These are phyloP conservation scores for Thera obeliscata DNA, from an alignment of 2,888 invertebrate genomes.

Conservation along the genomic window DNA sequence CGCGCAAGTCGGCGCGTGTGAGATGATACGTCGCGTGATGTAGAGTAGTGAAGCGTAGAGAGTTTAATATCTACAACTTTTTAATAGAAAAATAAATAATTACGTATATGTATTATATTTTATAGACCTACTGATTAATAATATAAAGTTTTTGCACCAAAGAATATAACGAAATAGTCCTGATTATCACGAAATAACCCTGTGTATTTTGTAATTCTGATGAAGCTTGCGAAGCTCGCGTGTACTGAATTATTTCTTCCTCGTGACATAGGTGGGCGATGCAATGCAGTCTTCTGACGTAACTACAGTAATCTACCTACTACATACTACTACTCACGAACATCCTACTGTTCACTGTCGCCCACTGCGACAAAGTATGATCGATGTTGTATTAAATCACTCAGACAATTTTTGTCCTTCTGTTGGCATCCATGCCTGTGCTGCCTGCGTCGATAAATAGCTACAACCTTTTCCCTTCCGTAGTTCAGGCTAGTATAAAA, in stretches of 20 bases:
- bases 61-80: too few relatives aligned
- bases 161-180: too few relatives aligned
- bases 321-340: constrained; percentile 16
- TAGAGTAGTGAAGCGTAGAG: too few relatives aligned
- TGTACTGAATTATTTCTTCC: constrained; percentile 29
- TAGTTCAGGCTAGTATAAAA: too few relatives aligned
- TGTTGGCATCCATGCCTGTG: neutral
- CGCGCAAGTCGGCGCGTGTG: too few relatives aligned
- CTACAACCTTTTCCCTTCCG: too few relatives aligned
- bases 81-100: too few relatives aligned
- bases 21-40: too few relatives aligned
- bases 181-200: too few relatives aligned
- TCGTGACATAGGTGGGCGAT: constrained; percentile 39
- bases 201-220: neutral
- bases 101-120: too few relatives aligned
- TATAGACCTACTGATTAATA: too few relatives aligned
- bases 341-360: constrained; percentile 14
- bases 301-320: constrained; percentile 4
- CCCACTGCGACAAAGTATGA: constrained; percentile 4
- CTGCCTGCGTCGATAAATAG: neutral
- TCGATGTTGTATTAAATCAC: neutral
- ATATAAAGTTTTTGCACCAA: too few relatives aligned
- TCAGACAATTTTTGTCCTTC: neutral
- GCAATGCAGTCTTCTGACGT: constrained; percentile 30
- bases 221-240: constrained; percentile 17